Evolutionary conservation across 2,797 vertebrate genomes (phyloP), one percentile per base, ranked within the genome.

Genomic region (Synanceia verrucosa): DNA sequence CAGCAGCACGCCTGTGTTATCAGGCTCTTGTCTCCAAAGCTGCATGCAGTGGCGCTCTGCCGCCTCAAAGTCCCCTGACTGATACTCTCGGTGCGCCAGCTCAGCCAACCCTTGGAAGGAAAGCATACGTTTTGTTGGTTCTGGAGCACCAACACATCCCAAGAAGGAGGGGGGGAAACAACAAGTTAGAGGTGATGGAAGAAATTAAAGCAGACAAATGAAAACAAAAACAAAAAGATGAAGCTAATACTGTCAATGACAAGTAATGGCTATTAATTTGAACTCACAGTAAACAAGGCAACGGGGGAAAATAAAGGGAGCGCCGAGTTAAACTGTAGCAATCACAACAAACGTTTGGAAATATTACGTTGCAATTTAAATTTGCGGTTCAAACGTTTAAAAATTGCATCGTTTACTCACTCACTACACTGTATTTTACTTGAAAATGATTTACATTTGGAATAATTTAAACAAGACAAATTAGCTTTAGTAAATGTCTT

Each of bases 41-140:
- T 99, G 98, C 98, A 99, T 99, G 94, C 98, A 99, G 94, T 99
- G 98, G 86, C 98, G 97, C 91, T 99, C 98, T 51, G 98, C 98
- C 71, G 98, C 98, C 93, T 99, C 98, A 91, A 99, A 99, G 93
- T 99, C 98, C 62, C 98, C 98, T 59, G 98, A 98, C 94, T 99
- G 98, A 95, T 99, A 99, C 90, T 99, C 98, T 61, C 98, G 96
- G 91, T 99, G 98, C 93, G 98, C 98, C 97, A 99, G 95, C 93
- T 99, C 98, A 83, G 98, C 98, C 96, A 99, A 96, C 96, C 98
- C 98, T 99, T 99, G 97, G 97, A 99, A 99, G 96, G 97, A 98
- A 98, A 99, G 97, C 94, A 99, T 95, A 99, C 93, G 96, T 98
- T 98, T 99, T 95, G 96, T 98, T 95, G 97, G 96, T 99, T 98